A percentile compares a stretch with the other conserved stretches of the same genome.
phyloP scores from a whole-genome alignment of 2,113 vertebrate genomes.

The Todiramphus saurophagus region DNA sequence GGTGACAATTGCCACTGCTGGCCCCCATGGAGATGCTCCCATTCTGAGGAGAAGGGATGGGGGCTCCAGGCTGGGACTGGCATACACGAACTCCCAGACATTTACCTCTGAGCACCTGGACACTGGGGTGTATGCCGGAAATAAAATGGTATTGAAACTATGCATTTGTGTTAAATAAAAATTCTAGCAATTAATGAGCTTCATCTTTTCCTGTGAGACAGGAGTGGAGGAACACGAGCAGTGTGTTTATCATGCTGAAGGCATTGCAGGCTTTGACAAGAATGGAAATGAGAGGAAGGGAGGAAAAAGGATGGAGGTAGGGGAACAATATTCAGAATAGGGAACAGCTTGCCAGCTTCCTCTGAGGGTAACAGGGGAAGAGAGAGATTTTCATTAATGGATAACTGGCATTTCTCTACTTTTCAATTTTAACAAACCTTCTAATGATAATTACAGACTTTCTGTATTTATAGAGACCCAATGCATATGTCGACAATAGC shows the following conservation, averaged over 20 bases:
- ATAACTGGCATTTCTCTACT: conserved; percentile 42
- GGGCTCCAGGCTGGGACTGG: not conserved
- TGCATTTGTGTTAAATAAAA: conserved; percentile 26
- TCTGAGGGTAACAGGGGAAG: not conserved
- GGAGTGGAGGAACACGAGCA: not conserved
- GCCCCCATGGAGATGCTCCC: not conserved
- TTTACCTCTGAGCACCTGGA: not conserved
- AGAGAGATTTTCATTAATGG: conserved; percentile 18
- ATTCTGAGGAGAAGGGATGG: fast-evolving
- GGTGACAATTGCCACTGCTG: not conserved
- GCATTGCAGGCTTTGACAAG: conserved; percentile 31
- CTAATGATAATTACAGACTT: conserved; percentile 68
- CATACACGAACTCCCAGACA: not conserved
- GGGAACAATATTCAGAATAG: not conserved
- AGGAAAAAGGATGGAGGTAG: conserved; percentile 20
- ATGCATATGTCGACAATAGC: not conserved
- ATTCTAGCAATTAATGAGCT: not conserved
- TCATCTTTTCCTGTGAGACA: not conserved
- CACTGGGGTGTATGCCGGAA: not conserved
- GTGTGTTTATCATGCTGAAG: conserved; percentile 53
- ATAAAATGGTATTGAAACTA: conserved; percentile 21
- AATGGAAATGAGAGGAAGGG: conserved; percentile 50
- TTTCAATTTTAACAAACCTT: conserved; percentile 67
- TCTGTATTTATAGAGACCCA: conserved; percentile 59
- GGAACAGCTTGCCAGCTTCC: conserved; percentile 34